Evolutionary conservation across 30 jellyfish, hydroid and myxozoan species (phyloP).

Genomic region (Hydractinia symbiolongicarpus): DNA sequence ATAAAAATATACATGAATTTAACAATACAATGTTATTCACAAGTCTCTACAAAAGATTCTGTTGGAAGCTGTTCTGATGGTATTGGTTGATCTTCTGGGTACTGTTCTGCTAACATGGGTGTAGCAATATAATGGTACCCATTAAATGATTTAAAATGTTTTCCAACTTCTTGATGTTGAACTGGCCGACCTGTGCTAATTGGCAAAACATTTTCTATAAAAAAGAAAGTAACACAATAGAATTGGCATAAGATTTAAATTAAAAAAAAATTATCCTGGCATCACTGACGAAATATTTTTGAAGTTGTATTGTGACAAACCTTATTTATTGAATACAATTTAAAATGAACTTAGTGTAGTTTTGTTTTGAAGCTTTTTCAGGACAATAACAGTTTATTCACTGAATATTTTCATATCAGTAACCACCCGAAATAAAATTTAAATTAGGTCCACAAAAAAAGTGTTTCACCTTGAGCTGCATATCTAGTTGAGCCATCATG

Average conservation of each 20-base stretch:
- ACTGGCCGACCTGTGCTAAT: constrained; percentile 36
- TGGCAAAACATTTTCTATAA: constrained; percentile 54
- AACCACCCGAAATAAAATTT: too few relatives aligned
- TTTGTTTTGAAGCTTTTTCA: too few relatives aligned
- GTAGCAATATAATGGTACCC: constrained; percentile 61
- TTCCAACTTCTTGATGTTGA: constrained; percentile 53
- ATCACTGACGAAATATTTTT: too few relatives aligned
- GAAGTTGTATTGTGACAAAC: too few relatives aligned
- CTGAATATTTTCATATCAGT: too few relatives aligned
- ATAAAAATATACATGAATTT: too few relatives aligned
- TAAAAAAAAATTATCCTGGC: too few relatives aligned
- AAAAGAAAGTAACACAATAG: not conserved
- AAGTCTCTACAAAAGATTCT: not conserved
- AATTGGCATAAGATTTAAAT: too few relatives aligned
- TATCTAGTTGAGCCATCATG: constrained; percentile 71
- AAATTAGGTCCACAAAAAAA: too few relatives aligned
- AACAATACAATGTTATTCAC: not conserved
- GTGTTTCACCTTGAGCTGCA: constrained; percentile 61
- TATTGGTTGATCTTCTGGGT: constrained; percentile 64
- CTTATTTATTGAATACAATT: too few relatives aligned
- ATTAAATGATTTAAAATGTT: constrained; percentile 37
- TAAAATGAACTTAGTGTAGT: too few relatives aligned
- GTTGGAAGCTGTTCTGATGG: not conserved
- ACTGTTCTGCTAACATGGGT: constrained; percentile 24
- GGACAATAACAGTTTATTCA: too few relatives aligned